These are phyloP conservation scores for Lipophrys pholis DNA, from an alignment of 2,113 vertebrate species.

Conservation along the genomic window DNA sequence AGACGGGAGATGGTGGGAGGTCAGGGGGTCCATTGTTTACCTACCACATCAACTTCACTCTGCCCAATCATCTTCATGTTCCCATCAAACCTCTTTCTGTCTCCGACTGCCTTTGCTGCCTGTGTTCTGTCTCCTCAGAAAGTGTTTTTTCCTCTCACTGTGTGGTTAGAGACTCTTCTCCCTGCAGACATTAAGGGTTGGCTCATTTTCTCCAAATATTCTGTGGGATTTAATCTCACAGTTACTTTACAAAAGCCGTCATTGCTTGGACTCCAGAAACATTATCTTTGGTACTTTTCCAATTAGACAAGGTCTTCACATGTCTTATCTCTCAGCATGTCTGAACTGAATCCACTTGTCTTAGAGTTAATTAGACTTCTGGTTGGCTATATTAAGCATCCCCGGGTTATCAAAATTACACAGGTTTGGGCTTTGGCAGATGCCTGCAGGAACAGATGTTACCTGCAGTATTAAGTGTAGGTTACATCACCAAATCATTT, in stretches of 20 bases:
- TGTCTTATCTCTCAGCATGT: slow-evolving; percentile 58
- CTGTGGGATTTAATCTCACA: slow-evolving; percentile 31
- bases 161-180: slow-evolving; percentile 42
- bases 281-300: slow-evolving; percentile 72
- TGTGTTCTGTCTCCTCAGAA: not conserved
- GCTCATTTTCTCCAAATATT: slow-evolving; percentile 40
- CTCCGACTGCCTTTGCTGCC: not conserved
- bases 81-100: slow-evolving; percentile 6
- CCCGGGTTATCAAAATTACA: slow-evolving; percentile 20
- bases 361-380: slow-evolving; percentile 55
- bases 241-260: slow-evolving; percentile 55
- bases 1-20: slow-evolving; percentile 46
- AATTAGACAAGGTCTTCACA: slow-evolving; percentile 64
- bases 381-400: slow-evolving; percentile 24
- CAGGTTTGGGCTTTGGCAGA: slow-evolving; percentile 9
- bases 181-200: slow-evolving; percentile 34
- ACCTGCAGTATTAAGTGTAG: not conserved
- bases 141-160: not conserved
- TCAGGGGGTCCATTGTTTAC: slow-evolving; percentile 67
- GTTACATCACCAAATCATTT: slow-evolving; percentile 6
- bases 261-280: slow-evolving; percentile 53
- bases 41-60: slow-evolving; percentile 57
- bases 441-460: slow-evolving; percentile 19
- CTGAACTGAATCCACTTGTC: slow-evolving; percentile 58
- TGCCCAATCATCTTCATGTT: slow-evolving; percentile 43